Conservation (phyloP, 2,888 invertebrate genomes). For the Drosophila subquinaria region DNA sequence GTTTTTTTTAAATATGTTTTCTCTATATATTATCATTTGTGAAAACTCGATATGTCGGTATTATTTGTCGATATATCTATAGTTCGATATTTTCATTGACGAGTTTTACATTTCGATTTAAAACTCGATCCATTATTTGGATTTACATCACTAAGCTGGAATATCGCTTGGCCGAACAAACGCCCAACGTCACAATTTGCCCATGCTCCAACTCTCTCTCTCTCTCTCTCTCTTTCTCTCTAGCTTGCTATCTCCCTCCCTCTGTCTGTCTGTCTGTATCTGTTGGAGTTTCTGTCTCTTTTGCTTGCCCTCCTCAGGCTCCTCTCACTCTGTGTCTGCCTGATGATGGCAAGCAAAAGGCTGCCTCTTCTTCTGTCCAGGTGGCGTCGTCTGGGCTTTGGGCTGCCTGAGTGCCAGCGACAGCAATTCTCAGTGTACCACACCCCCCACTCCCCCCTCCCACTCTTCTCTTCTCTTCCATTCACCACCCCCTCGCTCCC, state of each 20-base stretch:
- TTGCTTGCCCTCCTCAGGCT: background rate
- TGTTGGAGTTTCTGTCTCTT: background rate
- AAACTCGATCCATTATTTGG: background rate
- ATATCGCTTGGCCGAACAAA: conserved; percentile 53
- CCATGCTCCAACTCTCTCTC: conserved; percentile 15
- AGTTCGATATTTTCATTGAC: background rate
- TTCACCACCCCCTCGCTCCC: too few species aligned
- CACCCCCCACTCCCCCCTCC: background rate
- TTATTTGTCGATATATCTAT: too few species aligned
- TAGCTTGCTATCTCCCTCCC: conserved; percentile 14
- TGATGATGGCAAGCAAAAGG: conserved; percentile 51
- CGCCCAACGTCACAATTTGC: conserved; percentile 35
- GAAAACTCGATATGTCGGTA: too few species aligned
- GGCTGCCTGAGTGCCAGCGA: conserved; percentile 78
- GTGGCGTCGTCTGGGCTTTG: conserved; percentile 65
- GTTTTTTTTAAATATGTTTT: too few species aligned
- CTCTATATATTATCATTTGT: too few species aligned
- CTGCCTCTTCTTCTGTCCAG: conserved; percentile 57
- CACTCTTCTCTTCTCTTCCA: background rate
- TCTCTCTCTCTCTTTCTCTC: conserved; percentile 7
- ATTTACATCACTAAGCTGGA: background rate
- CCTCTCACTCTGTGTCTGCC: conserved; percentile 12
- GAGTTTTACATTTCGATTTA: background rate
- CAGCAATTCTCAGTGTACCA: conserved; percentile 61
- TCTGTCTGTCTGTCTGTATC: conserved; percentile 9